Conservation (phyloP, 2,113 vertebrate genomes). For the Madoqua kirkii region DNA sequence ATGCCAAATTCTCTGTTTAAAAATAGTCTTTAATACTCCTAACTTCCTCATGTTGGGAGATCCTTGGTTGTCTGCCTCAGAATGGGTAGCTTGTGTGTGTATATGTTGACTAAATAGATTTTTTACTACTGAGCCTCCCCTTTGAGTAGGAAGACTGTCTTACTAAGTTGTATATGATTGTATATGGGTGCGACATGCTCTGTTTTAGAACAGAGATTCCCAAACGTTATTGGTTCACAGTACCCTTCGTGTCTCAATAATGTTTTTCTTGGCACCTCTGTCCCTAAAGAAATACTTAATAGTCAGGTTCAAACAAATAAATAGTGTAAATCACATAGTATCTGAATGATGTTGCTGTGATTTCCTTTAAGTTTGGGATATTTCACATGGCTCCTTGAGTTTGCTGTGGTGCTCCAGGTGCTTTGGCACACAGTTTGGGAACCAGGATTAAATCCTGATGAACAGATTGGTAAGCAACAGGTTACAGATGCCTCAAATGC, state of each 20-base stretch:
- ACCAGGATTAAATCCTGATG: neutral
- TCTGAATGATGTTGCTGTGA: neutral
- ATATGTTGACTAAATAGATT: neutral
- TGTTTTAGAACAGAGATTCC: slow-evolving; percentile 18
- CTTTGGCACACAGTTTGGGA: slow-evolving; percentile 1
- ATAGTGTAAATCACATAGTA: neutral
- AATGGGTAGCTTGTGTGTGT: neutral
- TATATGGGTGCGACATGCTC: neutral
- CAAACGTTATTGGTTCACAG: neutral
- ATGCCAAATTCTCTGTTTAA: neutral
- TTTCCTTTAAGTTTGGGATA: neutral
- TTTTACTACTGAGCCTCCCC: neutral
- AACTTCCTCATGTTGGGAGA: neutral
- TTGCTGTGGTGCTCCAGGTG: neutral
- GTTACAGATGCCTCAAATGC: neutral
- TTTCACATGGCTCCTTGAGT: neutral
- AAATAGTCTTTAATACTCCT: neutral
- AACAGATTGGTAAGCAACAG: neutral
- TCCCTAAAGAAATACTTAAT: neutral
- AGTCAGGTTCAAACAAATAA: neutral
- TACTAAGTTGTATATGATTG: neutral
- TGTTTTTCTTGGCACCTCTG: neutral
- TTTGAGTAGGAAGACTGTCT: neutral
- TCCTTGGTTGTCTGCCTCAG: neutral
- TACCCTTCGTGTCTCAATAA: neutral